A percentile compares a stretch with the other conserved stretches of the same genome.
Conservation (phyloP, 2,113 vertebrate species). For the Myiozetetes cayanensis region DNA sequence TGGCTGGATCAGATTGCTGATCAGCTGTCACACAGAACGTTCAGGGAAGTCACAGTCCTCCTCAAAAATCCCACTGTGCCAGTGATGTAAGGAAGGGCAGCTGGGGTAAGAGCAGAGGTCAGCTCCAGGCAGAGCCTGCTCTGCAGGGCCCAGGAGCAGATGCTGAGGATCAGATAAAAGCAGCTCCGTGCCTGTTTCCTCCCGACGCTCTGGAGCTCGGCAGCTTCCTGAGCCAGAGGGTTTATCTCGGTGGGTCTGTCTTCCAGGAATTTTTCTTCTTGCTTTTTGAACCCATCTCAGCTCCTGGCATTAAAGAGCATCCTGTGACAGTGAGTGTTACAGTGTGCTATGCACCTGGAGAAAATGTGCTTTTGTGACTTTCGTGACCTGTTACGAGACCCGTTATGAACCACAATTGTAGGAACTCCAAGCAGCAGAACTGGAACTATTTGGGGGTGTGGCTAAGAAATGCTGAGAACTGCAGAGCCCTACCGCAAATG, state of each 20-base stretch:
- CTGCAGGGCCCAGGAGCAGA: background rate
- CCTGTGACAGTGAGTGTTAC: background rate
- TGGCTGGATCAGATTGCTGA: background rate
- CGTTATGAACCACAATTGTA: background rate
- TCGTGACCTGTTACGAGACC: background rate
- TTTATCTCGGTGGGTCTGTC: slow-evolving; percentile 37
- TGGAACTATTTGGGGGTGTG: background rate
- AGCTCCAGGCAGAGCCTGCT: background rate
- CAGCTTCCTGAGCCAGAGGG: slow-evolving; percentile 20
- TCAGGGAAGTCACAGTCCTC: background rate
- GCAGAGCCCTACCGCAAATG: background rate
- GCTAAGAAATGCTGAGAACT: background rate
- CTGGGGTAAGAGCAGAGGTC: background rate
- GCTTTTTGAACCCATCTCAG: slow-evolving; percentile 40
- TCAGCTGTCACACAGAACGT: background rate
- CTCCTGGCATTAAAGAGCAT: slow-evolving; percentile 24
- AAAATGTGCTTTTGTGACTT: background rate
- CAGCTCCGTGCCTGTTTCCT: background rate
- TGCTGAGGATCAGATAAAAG: slow-evolving; percentile 37
- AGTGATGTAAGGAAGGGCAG: background rate
- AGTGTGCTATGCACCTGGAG: background rate
- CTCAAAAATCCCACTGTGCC: background rate
- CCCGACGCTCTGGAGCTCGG: background rate
- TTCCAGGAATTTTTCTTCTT: slow-evolving; percentile 51
- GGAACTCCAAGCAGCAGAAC: background rate